These are phyloP conservation scores for Sebastes dallii DNA, from an alignment of 2,797 vertebrate genomes.

Conservation along the genomic window DNA sequence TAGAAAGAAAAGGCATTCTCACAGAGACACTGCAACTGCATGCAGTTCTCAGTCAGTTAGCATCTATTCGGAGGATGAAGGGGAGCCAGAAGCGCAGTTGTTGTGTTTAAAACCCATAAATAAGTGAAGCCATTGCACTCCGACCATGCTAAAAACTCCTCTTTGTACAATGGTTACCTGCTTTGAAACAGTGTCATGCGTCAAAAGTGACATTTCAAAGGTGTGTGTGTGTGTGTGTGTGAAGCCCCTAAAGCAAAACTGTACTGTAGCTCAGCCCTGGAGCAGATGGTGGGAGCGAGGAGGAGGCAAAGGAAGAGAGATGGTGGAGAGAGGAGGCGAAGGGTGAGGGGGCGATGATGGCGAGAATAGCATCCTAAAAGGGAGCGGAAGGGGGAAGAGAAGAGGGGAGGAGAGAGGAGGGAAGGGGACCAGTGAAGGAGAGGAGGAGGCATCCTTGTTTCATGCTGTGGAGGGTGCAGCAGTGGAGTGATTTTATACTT, in stretches of 20 bases:
- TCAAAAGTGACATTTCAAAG: slow-evolving; percentile 42
- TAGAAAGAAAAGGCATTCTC: slow-evolving; percentile 43
- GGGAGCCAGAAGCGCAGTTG: slow-evolving; percentile 51
- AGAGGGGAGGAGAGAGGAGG: neutral
- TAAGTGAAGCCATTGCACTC: slow-evolving; percentile 55
- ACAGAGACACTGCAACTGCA: slow-evolving; percentile 39
- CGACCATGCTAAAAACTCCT: slow-evolving; percentile 50
- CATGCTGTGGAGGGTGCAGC: slow-evolving; percentile 65
- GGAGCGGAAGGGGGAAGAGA: neutral
- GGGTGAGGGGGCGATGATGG: neutral
- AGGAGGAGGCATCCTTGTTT: slow-evolving; percentile 20
- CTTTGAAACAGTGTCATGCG: slow-evolving; percentile 49
- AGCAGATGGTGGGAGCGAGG: slow-evolving; percentile 46
- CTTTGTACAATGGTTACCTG: slow-evolving; percentile 50
- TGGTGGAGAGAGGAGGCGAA: neutral
- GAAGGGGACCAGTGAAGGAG: slow-evolving; percentile 13
- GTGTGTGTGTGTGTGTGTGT: slow-evolving; percentile 31
- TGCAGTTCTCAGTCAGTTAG: slow-evolving; percentile 55
- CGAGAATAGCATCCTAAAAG: slow-evolving; percentile 2
- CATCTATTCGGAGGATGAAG: slow-evolving; percentile 50
- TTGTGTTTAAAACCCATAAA: slow-evolving; percentile 48
- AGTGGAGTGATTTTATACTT: slow-evolving; percentile 64
- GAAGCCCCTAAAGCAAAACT: slow-evolving; percentile 41
- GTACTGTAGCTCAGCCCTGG: slow-evolving; percentile 45
- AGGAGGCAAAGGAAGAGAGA: slow-evolving; percentile 17